phyloP scores from a whole-genome alignment of 2,888 invertebrate genomes.

The Chirona hameri region DNA sequence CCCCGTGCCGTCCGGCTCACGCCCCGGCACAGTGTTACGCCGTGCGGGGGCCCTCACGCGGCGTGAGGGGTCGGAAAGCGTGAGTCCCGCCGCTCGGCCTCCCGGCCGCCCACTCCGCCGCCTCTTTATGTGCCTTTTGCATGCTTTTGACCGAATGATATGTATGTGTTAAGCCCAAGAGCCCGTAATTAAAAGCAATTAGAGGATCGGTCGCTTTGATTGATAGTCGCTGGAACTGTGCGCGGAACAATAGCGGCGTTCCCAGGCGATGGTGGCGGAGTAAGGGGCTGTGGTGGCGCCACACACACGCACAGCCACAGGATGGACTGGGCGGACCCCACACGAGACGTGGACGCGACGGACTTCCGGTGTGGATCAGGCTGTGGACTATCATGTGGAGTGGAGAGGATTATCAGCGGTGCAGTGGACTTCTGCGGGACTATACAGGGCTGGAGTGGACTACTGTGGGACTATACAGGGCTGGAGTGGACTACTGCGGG shows the following conservation, averaged over 20 bases:
- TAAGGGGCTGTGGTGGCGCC: not conserved
- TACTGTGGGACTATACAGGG: no score
- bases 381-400: no score
- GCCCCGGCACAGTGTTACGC: not conserved
- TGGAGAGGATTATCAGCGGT: no score
- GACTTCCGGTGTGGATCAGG: not conserved
- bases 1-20: no score
- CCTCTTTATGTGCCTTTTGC: not conserved
- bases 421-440: no score
- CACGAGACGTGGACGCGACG: not conserved
- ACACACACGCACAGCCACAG: not conserved
- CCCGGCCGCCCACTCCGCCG: not conserved
- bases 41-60: not conserved
- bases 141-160: slow-evolving; percentile 3
- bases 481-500: no score
- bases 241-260: not conserved
- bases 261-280: slow-evolving; percentile 1
- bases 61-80: not conserved
- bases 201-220: slow-evolving; percentile 25
- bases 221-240: not conserved
- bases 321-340: not conserved
- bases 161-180: not conserved
- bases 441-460: no score
- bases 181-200: slow-evolving; percentile 27
- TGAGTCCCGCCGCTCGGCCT: not conserved